Base-by-base conservation (phyloP, 2,113 vertebrate species). In the Petromus typicus region DNA sequence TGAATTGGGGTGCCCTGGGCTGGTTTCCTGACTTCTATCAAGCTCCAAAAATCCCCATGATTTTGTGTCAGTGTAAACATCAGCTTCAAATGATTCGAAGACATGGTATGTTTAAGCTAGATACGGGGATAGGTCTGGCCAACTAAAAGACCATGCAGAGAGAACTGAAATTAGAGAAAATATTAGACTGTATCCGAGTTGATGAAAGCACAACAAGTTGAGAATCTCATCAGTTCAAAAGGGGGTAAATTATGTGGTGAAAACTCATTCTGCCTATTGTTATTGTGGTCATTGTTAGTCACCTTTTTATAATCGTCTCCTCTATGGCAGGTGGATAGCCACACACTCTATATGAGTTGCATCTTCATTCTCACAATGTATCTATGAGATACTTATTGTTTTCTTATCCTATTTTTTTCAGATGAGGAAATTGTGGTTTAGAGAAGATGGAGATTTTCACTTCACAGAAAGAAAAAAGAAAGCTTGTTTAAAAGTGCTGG, bases 331-430 rank as follows among this genome's bases (percentile, higher is more conserved):
- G 27, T 4, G 56, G 40, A 8, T 12, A 95, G 61, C 17, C 80
- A 94, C 16, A 1, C 51, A 75, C 66, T 90, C 79, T 78, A 10
- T 91, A 16, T 88, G 71, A 85, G 16, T 84, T 93, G 64, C 1
- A 73, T 48, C 40, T 93, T 89, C 34, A 69, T 86, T 78, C 5
- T 92, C 2, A 71, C 43, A 79, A 54, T 89, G 71, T 89, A 76
- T n/a, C 64, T 76, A 63, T 51, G 37, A 88, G 48, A 64, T 83
- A 37, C 45, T 73, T 89, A 20, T 25, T 86, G 12, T 82, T 97
- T 96, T 75, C 88, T 94, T 81, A 66, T 85, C 54, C 12, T 34
- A 5, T 57, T 37, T 96, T 75, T 80, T 94, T 79, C 57, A 93
- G 18, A 64, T 92, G 64, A 94, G 30, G 40, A 56, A 93, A 91